Conservation (phyloP, 2,113 vertebrate genomes). For the Phrynosoma blainvillii region DNA sequence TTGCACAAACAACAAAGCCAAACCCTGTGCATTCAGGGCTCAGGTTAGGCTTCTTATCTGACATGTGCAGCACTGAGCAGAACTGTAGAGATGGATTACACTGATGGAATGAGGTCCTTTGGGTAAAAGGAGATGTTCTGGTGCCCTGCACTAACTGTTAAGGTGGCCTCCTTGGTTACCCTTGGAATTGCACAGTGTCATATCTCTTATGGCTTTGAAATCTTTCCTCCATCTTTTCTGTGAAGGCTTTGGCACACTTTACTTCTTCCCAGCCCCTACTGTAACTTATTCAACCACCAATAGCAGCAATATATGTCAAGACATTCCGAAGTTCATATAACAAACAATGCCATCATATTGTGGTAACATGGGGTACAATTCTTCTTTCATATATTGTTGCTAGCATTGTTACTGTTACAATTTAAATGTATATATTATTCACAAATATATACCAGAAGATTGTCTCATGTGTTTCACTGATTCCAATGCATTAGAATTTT, state of each 20-base stretch:
- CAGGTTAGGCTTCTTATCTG: no score
- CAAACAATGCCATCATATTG: no score
- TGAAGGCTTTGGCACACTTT: background rate
- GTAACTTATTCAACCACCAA: background rate
- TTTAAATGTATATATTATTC: no score
- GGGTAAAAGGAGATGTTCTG: background rate
- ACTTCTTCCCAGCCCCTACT: background rate
- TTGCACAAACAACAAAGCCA: background rate
- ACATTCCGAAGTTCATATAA: no score
- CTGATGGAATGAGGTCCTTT: background rate
- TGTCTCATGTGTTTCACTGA: no score
- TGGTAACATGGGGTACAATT: no score
- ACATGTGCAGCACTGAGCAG: background rate
- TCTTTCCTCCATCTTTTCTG: background rate
- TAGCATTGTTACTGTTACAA: no score
- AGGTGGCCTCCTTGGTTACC: background rate
- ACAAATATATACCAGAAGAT: no score
- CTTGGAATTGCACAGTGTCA: background rate
- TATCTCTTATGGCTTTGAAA: background rate
- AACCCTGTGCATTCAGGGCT: background rate
- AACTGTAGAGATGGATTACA: background rate
- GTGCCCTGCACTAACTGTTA: background rate
- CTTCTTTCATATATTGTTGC: no score
- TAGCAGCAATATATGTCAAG: no score
- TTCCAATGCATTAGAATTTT: no score